These are phyloP conservation scores for Laspeyria flexula DNA, from an alignment of 2,888 invertebrate species.

Conservation along the genomic window DNA sequence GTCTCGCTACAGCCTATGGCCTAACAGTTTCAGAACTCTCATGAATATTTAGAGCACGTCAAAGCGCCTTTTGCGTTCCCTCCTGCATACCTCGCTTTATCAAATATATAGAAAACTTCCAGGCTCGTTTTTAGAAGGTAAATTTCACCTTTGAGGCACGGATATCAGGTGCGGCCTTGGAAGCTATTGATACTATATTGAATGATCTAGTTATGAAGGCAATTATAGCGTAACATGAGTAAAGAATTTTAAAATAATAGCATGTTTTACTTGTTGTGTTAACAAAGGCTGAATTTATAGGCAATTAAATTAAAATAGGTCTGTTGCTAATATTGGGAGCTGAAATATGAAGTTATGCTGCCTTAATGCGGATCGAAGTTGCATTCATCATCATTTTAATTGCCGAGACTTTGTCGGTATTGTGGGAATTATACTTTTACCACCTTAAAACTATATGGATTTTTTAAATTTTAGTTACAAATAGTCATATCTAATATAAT, in stretches of 20 bases:
- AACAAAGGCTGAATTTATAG: too few relatives aligned
- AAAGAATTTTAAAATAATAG: neutral
- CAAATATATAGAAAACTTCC: constrained; percentile 41
- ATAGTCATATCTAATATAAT: too few relatives aligned
- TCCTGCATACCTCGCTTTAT: constrained; percentile 38
- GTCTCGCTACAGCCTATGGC: neutral
- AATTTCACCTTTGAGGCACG: constrained; percentile 22
- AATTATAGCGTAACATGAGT: neutral
- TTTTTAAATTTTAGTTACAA: too few relatives aligned
- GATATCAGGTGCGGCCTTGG: constrained; percentile 14
- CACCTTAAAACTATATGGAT: too few relatives aligned
- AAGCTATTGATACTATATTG: constrained; percentile 19
- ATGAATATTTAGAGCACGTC: constrained; percentile 54
- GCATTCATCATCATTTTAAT: too few relatives aligned
- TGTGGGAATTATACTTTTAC: too few relatives aligned
- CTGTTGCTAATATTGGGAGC: too few relatives aligned
- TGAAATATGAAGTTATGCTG: too few relatives aligned
- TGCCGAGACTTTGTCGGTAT: too few relatives aligned
- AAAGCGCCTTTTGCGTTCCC: constrained; percentile 30
- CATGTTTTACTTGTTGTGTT: too few relatives aligned
- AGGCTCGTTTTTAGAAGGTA: constrained; percentile 22
- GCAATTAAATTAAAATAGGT: too few relatives aligned
- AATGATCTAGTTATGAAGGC: neutral
- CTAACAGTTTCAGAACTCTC: constrained; percentile 24
- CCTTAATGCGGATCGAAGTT: too few relatives aligned